Evolutionary conservation across 2,797 vertebrate species (phyloP).

Genomic region (Cynodonichthys magdalenae): DNA sequence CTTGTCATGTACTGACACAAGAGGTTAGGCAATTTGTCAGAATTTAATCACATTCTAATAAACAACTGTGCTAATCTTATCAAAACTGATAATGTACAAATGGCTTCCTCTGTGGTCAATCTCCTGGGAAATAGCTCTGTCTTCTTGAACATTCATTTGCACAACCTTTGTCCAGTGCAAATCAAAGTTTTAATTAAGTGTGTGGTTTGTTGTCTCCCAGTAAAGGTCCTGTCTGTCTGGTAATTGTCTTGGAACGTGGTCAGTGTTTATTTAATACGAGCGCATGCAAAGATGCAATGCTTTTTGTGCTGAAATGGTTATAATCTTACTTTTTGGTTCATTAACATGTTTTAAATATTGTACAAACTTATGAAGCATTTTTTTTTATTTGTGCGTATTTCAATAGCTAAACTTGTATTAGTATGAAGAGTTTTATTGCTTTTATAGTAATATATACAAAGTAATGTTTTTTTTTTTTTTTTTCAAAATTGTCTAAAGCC

Average conservation of each 20-base stretch:
- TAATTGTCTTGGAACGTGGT: slow-evolving; percentile 16
- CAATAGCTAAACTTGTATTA: not conserved
- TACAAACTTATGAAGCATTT: too few relatives aligned
- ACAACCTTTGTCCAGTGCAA: slow-evolving; percentile 38
- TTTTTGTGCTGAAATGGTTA: not conserved
- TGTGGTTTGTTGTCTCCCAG: slow-evolving; percentile 31
- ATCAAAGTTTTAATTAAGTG: slow-evolving; percentile 55
- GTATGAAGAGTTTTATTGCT: not conserved
- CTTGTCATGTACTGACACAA: slow-evolving; percentile 43
- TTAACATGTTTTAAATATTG: not conserved
- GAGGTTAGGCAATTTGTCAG: slow-evolving; percentile 57
- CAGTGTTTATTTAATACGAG: not conserved
- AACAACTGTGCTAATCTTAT: slow-evolving; percentile 59
- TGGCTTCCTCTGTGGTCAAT: slow-evolving; percentile 41
- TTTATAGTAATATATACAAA: too few relatives aligned
- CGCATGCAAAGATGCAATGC: not conserved
- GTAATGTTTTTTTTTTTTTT: not conserved
- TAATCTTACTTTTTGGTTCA: not conserved
- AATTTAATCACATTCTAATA: slow-evolving; percentile 62
- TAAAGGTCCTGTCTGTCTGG: slow-evolving; percentile 19
- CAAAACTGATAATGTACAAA: slow-evolving; percentile 59
- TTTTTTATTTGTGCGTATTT: too few relatives aligned
- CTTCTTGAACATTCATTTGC: slow-evolving; percentile 53
- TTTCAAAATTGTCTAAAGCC: not conserved
- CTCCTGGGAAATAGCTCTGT: slow-evolving; percentile 53